These are phyloP conservation scores for Tricholaema leucomelas DNA, from an alignment of 2,113 vertebrate genomes.

Conservation along the genomic window DNA sequence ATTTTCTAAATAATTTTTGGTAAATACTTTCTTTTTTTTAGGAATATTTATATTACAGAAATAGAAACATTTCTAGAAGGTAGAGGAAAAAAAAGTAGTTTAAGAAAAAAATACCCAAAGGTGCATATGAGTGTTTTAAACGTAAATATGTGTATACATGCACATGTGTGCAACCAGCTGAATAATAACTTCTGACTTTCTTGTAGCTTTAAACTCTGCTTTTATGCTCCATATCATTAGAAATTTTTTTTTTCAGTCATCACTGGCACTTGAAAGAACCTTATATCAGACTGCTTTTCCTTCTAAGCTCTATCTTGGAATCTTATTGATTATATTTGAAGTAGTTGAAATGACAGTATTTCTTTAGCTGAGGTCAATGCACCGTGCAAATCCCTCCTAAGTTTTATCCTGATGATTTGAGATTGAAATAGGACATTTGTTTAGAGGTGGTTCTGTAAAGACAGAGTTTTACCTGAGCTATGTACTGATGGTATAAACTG, in stretches of 20 bases:
- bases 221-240: neutral
- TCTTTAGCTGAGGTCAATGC: neutral
- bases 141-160: neutral
- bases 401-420: neutral
- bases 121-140: neutral
- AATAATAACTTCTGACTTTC: neutral
- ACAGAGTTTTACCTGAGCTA: neutral
- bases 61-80: conserved; percentile 11
- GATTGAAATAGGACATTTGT: neutral
- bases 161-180: neutral
- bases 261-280: neutral
- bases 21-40: conserved; percentile 39
- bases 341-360: neutral
- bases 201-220: conserved; percentile 18
- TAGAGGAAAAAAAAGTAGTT: conserved; percentile 6
- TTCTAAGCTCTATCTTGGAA: conserved; percentile 1
- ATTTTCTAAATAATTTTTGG: conserved; percentile 29
- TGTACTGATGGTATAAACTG: neutral
- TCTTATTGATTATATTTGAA: neutral
- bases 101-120: neutral
- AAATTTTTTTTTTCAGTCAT: neutral
- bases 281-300: neutral
- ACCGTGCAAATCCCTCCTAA: neutral
- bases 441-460: conserved; percentile 7
- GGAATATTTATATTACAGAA: conserved; percentile 39